Percentiles rank a stretch among this genome's conserved stretches.
phyloP scores from a whole-genome alignment of 1,140 invertebrate genomes.

The Nylanderia fulva region DNA sequence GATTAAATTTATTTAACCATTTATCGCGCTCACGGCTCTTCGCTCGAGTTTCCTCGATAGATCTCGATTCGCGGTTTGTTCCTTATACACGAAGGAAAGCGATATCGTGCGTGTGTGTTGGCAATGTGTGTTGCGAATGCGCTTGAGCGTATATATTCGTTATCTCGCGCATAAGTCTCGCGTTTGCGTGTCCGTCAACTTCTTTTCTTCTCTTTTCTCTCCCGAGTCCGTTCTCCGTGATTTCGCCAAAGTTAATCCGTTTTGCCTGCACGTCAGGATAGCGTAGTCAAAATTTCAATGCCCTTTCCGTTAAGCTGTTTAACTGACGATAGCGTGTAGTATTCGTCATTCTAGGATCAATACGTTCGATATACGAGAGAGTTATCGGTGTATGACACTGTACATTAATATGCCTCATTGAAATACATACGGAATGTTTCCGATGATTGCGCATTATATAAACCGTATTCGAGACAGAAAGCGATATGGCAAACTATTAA shows the following conservation, averaged over 20 bases:
- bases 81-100: not conserved
- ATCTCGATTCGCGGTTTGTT: not conserved
- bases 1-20: not conserved
- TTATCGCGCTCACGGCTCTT: not conserved
- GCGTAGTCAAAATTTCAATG: slow-evolving; percentile 3
- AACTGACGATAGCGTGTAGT: not conserved
- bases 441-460: not conserved
- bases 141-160: slow-evolving; percentile 19
- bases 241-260: slow-evolving; percentile 30
- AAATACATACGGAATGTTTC: not conserved
- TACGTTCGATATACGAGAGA: not conserved
- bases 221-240: not conserved
- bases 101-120: not conserved
- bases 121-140: not conserved
- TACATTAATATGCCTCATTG: not conserved
- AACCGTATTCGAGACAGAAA: not conserved
- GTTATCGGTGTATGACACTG: not conserved
- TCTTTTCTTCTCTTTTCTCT: slow-evolving; percentile 20
- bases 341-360: not conserved
- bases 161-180: slow-evolving; percentile 31
- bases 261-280: not conserved
- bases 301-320: not conserved
- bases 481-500: not conserved
- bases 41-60: not conserved
- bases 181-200: not conserved